Percentiles rank a stretch among this genome's conserved stretches.
Conservation (phyloP, 2,113 vertebrate species). For the Hoplias malabaricus region DNA sequence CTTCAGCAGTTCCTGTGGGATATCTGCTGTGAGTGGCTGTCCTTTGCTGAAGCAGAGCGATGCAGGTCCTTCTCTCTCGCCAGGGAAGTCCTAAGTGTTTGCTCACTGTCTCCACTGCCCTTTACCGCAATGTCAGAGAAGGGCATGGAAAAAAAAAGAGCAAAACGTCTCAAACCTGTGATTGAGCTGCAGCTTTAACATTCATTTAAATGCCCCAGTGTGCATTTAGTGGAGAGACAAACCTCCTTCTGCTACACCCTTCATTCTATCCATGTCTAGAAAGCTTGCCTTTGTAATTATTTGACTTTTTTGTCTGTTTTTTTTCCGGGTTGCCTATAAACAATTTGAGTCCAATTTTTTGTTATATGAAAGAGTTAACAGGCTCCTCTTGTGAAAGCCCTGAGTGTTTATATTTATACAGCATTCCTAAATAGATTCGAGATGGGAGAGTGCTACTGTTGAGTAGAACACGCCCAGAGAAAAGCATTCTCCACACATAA, state of each 20-base stretch:
- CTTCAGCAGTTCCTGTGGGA: not conserved
- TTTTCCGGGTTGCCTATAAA: no score
- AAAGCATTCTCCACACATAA: no score
- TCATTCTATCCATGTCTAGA: not conserved
- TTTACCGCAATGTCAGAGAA: conserved; percentile 20
- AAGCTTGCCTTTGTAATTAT: not conserved
- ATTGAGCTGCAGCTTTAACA: not conserved
- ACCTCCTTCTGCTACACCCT: not conserved
- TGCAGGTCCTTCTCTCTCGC: not conserved
- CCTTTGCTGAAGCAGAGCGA: not conserved
- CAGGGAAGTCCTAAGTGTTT: not conserved
- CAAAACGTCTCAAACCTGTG: not conserved
- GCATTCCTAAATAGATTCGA: no score
- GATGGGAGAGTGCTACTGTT: no score
- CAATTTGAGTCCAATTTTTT: no score
- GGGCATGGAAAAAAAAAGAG: not conserved
- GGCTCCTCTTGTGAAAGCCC: no score
- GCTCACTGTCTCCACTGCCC: not conserved
- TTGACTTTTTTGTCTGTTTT: not conserved
- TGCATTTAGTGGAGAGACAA: not conserved
- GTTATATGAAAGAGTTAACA: no score
- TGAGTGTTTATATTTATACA: no score
- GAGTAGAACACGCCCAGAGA: no score
- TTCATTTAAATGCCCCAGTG: not conserved
- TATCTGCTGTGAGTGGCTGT: not conserved